phyloP scores from a whole-genome alignment of 1,140 invertebrate species.

The Temnothorax curvispinosus region DNA sequence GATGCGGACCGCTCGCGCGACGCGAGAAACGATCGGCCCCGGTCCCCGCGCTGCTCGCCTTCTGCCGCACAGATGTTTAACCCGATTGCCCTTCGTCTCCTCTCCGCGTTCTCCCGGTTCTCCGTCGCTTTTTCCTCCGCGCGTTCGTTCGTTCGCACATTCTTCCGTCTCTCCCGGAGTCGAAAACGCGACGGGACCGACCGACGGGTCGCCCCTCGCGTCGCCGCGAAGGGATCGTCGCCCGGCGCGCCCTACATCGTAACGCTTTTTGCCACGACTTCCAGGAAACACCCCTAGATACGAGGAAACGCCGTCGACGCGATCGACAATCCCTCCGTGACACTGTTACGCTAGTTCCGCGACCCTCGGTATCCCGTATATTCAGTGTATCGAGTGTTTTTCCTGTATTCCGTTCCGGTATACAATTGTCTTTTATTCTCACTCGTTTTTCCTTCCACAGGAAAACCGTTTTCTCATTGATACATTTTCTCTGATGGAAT shows the following conservation, averaged over 20 bases:
- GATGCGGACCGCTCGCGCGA: constrained; percentile 49
- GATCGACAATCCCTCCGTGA: not conserved
- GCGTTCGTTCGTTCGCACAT: not conserved
- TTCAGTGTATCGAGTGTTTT: not conserved
- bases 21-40: constrained; percentile 18
- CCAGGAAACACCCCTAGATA: not conserved
- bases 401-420: not conserved
- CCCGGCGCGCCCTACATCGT: constrained; percentile 41
- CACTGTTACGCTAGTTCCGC: not conserved
- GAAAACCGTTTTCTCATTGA: not conserved
- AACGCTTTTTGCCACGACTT: not conserved
- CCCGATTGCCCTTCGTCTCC: not conserved
- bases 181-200: not conserved
- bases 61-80: constrained; percentile 67
- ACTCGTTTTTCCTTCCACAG: too few relatives aligned
- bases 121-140: not conserved
- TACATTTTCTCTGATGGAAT: constrained; percentile 39
- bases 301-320: not conserved
- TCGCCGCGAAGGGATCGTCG: constrained; percentile 36
- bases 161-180: not conserved
- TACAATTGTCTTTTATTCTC: too few relatives aligned
- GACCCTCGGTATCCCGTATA: not conserved
- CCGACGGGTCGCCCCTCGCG: not conserved
- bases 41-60: constrained; percentile 42
- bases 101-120: not conserved